A percentile compares a stretch with the other conserved stretches of the same genome.
Conservation (phyloP, 2,113 vertebrate species). For the Otus sunia region DNA sequence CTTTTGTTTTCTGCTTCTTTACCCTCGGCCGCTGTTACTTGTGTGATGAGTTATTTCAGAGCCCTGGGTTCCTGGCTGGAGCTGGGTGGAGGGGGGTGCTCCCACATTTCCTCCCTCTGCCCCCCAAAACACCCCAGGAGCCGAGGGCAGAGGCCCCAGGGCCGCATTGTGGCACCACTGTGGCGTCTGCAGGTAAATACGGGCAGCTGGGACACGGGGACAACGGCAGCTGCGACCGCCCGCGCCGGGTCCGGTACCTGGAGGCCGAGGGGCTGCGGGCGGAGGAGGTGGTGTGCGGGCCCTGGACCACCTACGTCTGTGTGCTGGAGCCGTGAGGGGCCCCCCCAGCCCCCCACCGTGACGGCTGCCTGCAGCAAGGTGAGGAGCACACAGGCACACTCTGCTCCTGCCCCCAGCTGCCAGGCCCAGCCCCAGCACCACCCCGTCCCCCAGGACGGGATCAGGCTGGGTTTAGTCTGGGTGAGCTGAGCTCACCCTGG, state of each 20-base stretch:
- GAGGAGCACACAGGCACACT: background rate
- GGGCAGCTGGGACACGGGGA: constrained; percentile 89
- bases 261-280: constrained; percentile 63
- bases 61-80: background rate
- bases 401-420: background rate
- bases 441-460: too few relatives aligned
- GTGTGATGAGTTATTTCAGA: background rate
- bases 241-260: constrained; percentile 79
- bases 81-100: accelerated
- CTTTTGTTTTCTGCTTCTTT: background rate
- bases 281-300: constrained; percentile 82
- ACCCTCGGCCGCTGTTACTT: accelerated
- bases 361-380: accelerated
- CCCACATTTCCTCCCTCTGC: background rate
- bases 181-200: constrained; percentile 80
- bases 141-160: background rate
- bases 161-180: accelerated
- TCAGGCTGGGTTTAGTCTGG: accelerated
- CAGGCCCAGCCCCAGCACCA: accelerated
- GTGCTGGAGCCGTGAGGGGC: background rate
- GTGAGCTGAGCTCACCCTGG: accelerated
- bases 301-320: constrained; percentile 88
- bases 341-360: too few relatives aligned
- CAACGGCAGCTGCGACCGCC: constrained; percentile 77
- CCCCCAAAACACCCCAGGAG: accelerated